These are phyloP conservation scores for Luperina nickerlii DNA, from an alignment of 2,888 invertebrate species.

Conservation along the genomic window DNA sequence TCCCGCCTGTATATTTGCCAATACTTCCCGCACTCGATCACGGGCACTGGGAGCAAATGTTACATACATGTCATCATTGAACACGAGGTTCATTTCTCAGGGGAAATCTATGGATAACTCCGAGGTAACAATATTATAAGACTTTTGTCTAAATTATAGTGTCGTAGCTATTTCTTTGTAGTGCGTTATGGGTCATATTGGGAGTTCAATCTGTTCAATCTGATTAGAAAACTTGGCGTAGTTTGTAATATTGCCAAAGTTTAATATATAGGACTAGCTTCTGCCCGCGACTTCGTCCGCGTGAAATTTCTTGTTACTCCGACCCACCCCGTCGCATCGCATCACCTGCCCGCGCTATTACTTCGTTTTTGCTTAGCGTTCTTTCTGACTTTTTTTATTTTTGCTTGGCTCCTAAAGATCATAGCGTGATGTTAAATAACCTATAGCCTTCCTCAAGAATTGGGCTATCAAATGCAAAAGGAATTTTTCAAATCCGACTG, in stretches of 20 bases:
- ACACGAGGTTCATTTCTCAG: conserved; percentile 57
- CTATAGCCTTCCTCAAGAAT: too few relatives aligned
- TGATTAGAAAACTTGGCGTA: conserved; percentile 56
- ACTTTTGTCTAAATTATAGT: conserved; percentile 67
- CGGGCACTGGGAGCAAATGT: conserved; percentile 39
- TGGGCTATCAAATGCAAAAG: too few relatives aligned
- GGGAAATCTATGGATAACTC: conserved; percentile 67
- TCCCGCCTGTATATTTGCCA: conserved; percentile 30
- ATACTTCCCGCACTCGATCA: conserved; percentile 60
- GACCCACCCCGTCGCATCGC: too few relatives aligned
- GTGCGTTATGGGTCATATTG: conserved; percentile 28
- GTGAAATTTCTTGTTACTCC: too few relatives aligned
- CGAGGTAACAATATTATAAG: conserved; percentile 66
- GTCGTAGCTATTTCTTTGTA: conserved; percentile 46
- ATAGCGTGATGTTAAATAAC: too few relatives aligned
- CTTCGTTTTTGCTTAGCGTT: too few relatives aligned
- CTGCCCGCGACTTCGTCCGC: too few relatives aligned
- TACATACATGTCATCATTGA: conserved; percentile 63
- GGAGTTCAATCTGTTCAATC: conserved; percentile 44
- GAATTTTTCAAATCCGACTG: too few relatives aligned
- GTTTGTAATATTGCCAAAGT: conserved; percentile 55
- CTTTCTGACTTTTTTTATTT: too few relatives aligned
- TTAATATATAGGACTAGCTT: too few relatives aligned
- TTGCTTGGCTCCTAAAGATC: too few relatives aligned
- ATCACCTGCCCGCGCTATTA: too few relatives aligned